Conservation (phyloP, 2,113 vertebrate species). For the Laticauda laticaudata region DNA sequence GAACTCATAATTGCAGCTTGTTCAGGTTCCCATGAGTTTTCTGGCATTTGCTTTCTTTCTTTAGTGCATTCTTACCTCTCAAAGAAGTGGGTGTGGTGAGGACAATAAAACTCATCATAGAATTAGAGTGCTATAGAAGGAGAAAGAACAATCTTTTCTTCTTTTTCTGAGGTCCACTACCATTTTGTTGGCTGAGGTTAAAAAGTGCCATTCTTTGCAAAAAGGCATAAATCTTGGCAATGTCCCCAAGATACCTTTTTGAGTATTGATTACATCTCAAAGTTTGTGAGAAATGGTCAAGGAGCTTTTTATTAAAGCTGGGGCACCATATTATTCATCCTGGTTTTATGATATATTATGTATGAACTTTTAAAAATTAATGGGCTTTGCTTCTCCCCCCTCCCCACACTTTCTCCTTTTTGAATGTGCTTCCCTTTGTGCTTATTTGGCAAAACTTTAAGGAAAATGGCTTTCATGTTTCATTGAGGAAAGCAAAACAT, state of each 20-base stretch:
- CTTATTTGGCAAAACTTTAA: conserved; percentile 75
- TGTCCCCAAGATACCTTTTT: conserved; percentile 80
- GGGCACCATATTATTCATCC: conserved; percentile 78
- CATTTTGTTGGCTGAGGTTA: conserved; percentile 68
- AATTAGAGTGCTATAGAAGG: conserved; percentile 68
- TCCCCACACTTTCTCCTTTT: conserved; percentile 15
- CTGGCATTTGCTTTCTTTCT: conserved; percentile 41
- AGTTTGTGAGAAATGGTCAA: conserved; percentile 79
- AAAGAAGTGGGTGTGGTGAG: conserved; percentile 43
- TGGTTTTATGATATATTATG: conserved; percentile 88
- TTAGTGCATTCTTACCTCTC: conserved; percentile 43
- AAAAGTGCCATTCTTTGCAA: conserved; percentile 76
- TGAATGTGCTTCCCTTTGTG: conserved; percentile 66
- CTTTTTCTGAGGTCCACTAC: conserved; percentile 74
- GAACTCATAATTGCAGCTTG: conserved; percentile 71
- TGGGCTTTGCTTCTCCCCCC: conserved; percentile 63
- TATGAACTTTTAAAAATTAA: conserved; percentile 86
- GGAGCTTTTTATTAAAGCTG: conserved; percentile 79
- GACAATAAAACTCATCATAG: conserved; percentile 52
- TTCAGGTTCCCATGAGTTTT: conserved; percentile 74
- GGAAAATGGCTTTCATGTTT: conserved; percentile 67
- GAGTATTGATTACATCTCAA: conserved; percentile 85
- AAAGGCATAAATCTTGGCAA: conserved; percentile 78
- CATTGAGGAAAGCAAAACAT: conserved; percentile 61
- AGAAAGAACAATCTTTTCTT: conserved; percentile 71